A percentile compares a stretch with the other conserved stretches of the same genome.
Conservation (phyloP, 2,113 vertebrate genomes). For the Phalacrocorax carbo region DNA sequence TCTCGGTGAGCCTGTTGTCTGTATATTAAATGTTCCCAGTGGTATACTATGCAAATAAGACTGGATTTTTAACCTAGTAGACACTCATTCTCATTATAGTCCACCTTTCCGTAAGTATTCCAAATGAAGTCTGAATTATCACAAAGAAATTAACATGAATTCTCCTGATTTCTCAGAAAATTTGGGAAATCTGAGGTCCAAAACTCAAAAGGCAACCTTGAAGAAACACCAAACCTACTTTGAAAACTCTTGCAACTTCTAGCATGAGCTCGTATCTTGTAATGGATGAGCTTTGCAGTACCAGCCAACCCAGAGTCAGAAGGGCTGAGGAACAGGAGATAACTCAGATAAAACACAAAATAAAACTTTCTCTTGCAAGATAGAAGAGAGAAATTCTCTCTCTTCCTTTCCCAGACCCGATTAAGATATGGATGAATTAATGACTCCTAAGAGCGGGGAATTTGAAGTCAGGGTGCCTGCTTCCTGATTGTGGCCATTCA, state of each 20-base stretch:
- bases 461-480: not conserved
- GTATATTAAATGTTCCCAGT: not conserved
- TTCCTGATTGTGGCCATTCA: not conserved
- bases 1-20: not conserved
- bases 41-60: not conserved
- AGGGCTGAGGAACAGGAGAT: not conserved
- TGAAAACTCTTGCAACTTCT: not conserved
- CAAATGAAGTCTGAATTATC: not conserved
- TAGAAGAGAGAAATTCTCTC: not conserved
- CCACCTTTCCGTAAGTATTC: not conserved
- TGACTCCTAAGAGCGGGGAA: not conserved
- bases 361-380: not conserved
- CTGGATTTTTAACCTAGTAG: not conserved
- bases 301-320: not conserved
- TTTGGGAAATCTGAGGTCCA: not conserved
- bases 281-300: not conserved
- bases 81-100: not conserved
- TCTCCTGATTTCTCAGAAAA: not conserved
- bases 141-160: not conserved
- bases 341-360: not conserved
- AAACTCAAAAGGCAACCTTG: not conserved
- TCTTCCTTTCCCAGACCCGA: not conserved
- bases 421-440: not conserved
- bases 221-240: not conserved
- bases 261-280: not conserved